These are phyloP conservation scores for Hippopotamus amphibius DNA, from an alignment of 2,113 vertebrate species.

Conservation along the genomic window DNA sequence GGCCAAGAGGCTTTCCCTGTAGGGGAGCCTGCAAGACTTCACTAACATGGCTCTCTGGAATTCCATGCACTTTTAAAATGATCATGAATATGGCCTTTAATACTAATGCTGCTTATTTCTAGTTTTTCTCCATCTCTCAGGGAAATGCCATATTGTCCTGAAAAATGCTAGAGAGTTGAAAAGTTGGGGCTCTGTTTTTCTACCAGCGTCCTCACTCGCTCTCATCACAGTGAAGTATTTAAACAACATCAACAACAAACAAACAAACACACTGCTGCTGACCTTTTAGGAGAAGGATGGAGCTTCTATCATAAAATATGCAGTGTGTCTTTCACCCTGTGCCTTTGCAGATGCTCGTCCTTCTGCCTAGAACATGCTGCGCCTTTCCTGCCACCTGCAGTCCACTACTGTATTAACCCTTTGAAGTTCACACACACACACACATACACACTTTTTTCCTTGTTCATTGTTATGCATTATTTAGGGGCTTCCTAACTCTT, in stretches of 20 bases:
- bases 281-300: background rate
- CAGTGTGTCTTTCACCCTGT: background rate
- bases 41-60: background rate
- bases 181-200: background rate
- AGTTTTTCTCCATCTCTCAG: background rate
- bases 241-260: background rate
- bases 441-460: background rate
- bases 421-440: no score
- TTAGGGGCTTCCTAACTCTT: background rate
- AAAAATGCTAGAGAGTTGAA: background rate
- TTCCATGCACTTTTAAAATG: background rate
- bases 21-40: background rate
- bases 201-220: background rate
- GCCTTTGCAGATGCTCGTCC: background rate
- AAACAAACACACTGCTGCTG: background rate
- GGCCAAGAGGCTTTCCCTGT: background rate
- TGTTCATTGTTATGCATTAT: background rate
- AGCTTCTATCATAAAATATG: background rate
- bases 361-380: background rate
- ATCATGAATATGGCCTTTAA: background rate
- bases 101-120: conserved; percentile 38
- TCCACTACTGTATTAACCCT: background rate
- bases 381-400: background rate
- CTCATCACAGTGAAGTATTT: background rate
- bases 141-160: conserved; percentile 28